phyloP scores from a whole-genome alignment of 2,113 vertebrate genomes.

The Oryctolagus cuniculus region DNA sequence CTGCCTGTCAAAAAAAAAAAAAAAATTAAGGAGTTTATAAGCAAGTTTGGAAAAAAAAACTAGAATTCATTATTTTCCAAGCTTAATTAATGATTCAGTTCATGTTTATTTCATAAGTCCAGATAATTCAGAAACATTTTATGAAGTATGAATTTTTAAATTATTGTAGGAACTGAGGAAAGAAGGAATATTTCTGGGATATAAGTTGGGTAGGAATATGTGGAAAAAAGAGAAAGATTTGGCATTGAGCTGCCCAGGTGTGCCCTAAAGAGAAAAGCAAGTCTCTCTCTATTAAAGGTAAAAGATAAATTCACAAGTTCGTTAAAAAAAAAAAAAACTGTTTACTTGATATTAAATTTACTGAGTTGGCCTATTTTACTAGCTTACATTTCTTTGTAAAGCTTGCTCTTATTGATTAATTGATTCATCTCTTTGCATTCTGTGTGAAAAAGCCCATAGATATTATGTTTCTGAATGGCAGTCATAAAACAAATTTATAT shows the following conservation, averaged over 20 bases:
- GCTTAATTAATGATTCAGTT: not conserved
- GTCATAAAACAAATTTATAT: not conserved
- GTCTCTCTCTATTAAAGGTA: not conserved
- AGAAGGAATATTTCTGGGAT: not conserved
- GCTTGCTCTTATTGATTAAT: not conserved
- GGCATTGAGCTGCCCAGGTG: not conserved
- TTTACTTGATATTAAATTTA: constrained; percentile 33
- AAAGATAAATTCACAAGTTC: constrained; percentile 14
- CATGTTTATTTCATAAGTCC: not conserved
- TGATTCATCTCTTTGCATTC: not conserved
- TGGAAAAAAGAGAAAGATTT: not conserved
- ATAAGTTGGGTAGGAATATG: not conserved
- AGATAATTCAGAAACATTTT: not conserved
- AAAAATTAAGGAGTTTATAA: not conserved
- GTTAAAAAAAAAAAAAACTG: constrained; percentile 47
- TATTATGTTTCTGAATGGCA: not conserved
- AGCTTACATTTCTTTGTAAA: constrained; percentile 41
- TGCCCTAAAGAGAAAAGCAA: not conserved
- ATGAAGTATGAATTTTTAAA: not conserved
- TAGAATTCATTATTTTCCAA: not conserved
- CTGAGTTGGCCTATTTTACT: not conserved
- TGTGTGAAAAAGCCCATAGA: not conserved
- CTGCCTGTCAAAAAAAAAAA: no score
- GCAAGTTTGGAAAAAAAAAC: constrained; percentile 19
- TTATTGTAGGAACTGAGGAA: not conserved